phyloP scores from a whole-genome alignment of 1,140 invertebrate species.

The Pararge aegeria region DNA sequence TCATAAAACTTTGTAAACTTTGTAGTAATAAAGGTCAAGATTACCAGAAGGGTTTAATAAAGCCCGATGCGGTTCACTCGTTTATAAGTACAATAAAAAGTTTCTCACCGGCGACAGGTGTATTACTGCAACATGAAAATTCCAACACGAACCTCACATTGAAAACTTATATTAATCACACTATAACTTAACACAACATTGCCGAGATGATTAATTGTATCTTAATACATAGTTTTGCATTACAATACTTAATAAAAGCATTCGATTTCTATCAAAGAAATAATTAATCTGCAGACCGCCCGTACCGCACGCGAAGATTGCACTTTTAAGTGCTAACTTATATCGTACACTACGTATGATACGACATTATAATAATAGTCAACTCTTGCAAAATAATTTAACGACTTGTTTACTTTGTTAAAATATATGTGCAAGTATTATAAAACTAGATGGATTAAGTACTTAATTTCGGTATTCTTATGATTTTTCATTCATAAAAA shows the following conservation, averaged over 20 bases:
- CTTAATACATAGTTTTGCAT: background rate
- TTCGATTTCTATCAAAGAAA: slow-evolving; percentile 12
- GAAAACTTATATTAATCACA: slow-evolving; percentile 31
- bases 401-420: no score
- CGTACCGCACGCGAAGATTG: slow-evolving; percentile 38
- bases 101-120: slow-evolving; percentile 63
- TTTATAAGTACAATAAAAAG: slow-evolving; percentile 22
- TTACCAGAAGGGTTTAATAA: background rate
- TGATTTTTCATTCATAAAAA: no score
- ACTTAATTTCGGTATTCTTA: no score
- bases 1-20: background rate
- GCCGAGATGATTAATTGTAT: slow-evolving; percentile 3
- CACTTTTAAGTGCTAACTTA: slow-evolving; percentile 20
- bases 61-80: background rate
- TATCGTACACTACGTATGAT: background rate
- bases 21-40: background rate
- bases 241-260: slow-evolving; percentile 1
- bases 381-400: no score
- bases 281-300: slow-evolving; percentile 27
- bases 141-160: slow-evolving; percentile 35
- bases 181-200: slow-evolving; percentile 28
- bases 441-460: no score
- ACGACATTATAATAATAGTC: background rate
- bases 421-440: no score
- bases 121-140: slow-evolving; percentile 32